phyloP scores from a whole-genome alignment of 2,888 invertebrate species.

The Podotricha telesiphe region DNA sequence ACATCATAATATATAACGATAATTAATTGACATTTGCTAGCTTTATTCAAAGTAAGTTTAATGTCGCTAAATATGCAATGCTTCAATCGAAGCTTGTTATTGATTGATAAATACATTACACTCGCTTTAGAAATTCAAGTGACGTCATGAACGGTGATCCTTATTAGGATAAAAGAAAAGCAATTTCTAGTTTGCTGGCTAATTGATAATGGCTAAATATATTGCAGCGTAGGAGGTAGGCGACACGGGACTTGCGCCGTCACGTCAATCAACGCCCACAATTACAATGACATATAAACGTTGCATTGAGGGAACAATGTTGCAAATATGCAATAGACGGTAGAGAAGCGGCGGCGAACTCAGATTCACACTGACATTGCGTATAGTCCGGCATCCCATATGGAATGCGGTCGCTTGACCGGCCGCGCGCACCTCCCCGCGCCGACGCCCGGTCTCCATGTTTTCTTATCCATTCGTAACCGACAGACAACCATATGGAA shows the following conservation, averaged over 20 bases:
- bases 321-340: slow-evolving; percentile 51
- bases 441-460: slow-evolving; percentile 67
- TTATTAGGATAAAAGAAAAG: slow-evolving; percentile 15
- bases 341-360: slow-evolving; percentile 55
- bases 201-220: slow-evolving; percentile 36
- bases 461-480: slow-evolving; percentile 76
- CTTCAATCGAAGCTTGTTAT: neutral
- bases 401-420: slow-evolving; percentile 81
- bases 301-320: slow-evolving; percentile 46
- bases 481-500: slow-evolving; percentile 72
- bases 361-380: slow-evolving; percentile 80
- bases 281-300: slow-evolving; percentile 45
- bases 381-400: slow-evolving; percentile 80
- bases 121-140: slow-evolving; percentile 7
- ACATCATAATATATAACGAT: no score
- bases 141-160: neutral
- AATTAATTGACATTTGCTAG: neutral
- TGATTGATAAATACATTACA: neutral
- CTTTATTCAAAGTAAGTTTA: neutral
- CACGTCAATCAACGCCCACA: slow-evolving; percentile 53
- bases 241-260: slow-evolving; percentile 57
- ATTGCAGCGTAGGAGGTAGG: slow-evolving; percentile 39
- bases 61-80: slow-evolving; percentile 6
- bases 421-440: slow-evolving; percentile 60
- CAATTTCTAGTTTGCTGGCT: slow-evolving; percentile 11